Evolutionary conservation across 2,888 invertebrate genomes (phyloP).

Genomic region (Synergus itoensis): DNA sequence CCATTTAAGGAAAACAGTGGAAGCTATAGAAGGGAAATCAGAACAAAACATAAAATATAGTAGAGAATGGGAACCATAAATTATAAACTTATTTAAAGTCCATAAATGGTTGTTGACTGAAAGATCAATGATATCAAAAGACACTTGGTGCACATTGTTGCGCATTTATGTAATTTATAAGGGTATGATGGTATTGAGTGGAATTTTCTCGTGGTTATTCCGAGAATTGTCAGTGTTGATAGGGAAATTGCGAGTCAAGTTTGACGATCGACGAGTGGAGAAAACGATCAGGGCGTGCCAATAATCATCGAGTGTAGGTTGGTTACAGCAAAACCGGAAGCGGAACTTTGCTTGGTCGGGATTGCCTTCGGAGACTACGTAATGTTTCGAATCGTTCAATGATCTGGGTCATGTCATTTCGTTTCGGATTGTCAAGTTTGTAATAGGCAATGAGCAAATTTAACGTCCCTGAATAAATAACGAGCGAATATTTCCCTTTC

Average conservation of each 20-base stretch:
- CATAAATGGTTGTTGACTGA: slow-evolving; percentile 28
- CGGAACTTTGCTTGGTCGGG: slow-evolving; percentile 2
- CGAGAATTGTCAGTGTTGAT: slow-evolving; percentile 8
- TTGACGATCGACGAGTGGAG: slow-evolving; percentile 29
- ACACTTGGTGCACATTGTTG: slow-evolving; percentile 27
- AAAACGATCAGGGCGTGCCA: slow-evolving; percentile 37
- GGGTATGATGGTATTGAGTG: background rate
- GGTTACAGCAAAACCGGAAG: slow-evolving; percentile 21
- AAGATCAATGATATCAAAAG: slow-evolving; percentile 28
- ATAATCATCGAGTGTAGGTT: slow-evolving; percentile 11
- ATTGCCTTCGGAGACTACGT: slow-evolving; percentile 11
- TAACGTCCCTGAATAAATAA: background rate
- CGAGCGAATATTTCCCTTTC: background rate
- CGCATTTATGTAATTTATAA: slow-evolving; percentile 19
- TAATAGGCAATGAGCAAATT: background rate
- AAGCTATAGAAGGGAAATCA: background rate
- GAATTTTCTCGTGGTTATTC: slow-evolving; percentile 10
- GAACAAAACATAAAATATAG: background rate
- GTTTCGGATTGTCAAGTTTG: background rate
- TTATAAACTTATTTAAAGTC: slow-evolving; percentile 17
- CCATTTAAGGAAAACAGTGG: background rate
- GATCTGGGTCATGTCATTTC: background rate
- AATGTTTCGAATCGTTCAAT: slow-evolving; percentile 9
- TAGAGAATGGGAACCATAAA: background rate
- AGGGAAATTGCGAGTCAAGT: slow-evolving; percentile 39